phyloP scores from a whole-genome alignment of 2,888 invertebrate genomes.

The Aporophyla nigra region DNA sequence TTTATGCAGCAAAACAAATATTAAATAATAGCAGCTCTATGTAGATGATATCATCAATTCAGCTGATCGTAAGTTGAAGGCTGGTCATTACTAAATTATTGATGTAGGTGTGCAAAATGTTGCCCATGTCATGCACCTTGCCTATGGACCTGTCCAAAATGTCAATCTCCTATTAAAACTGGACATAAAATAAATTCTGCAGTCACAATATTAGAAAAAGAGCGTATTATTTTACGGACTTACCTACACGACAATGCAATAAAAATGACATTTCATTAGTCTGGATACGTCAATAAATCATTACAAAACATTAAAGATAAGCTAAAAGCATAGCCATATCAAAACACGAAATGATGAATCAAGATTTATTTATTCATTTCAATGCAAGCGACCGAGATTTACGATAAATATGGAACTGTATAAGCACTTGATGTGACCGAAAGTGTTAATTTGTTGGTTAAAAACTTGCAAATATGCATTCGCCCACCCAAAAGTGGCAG shows the following conservation, averaged over 20 bases:
- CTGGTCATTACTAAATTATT: constrained; percentile 79
- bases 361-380: constrained; percentile 64
- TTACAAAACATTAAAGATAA: constrained; percentile 71
- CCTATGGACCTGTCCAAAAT: constrained; percentile 63
- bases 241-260: constrained; percentile 70
- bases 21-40: constrained; percentile 71
- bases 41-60: constrained; percentile 84
- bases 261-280: constrained; percentile 72
- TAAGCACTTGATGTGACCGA: constrained; percentile 78
- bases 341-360: constrained; percentile 70
- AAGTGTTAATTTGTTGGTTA: constrained; percentile 85
- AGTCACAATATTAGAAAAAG: constrained; percentile 62
- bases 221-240: constrained; percentile 54
- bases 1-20: constrained; percentile 76
- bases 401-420: constrained; percentile 76
- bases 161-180: constrained; percentile 63
- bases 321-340: constrained; percentile 73
- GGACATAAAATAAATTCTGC: constrained; percentile 60
- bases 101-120: constrained; percentile 76
- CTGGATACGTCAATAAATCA: constrained; percentile 72
- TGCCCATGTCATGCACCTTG: constrained; percentile 64
- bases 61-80: constrained; percentile 88
- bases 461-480: constrained; percentile 85
- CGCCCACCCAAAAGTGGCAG: constrained; percentile 79
- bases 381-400: constrained; percentile 68